phyloP scores from a whole-genome alignment of 2,113 vertebrate genomes.

The Strix uralensis region DNA sequence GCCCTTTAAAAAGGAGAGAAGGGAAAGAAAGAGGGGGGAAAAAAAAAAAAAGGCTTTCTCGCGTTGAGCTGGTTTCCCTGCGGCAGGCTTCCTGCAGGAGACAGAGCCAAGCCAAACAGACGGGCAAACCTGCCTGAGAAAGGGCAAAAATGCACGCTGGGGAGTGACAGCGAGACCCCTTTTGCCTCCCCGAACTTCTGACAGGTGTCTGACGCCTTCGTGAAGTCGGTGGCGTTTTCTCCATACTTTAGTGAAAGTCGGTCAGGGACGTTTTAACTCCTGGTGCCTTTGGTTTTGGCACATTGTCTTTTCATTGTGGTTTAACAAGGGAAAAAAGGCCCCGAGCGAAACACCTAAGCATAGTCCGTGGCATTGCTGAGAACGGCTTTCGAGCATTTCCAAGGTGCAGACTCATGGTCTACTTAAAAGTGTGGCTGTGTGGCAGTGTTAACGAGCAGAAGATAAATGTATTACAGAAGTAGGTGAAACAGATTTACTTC shows the following conservation, averaged over 20 bases:
- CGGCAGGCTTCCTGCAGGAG: slow-evolving; percentile 16
- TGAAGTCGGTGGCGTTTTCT: rapidly evolving
- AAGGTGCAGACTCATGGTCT: neutral
- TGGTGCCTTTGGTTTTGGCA: neutral
- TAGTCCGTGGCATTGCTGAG: neutral
- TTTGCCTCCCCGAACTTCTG: neutral
- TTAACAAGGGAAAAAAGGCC: slow-evolving; percentile 3
- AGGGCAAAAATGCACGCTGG: neutral
- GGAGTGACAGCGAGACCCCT: neutral
- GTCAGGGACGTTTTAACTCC: neutral
- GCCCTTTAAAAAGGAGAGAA: neutral
- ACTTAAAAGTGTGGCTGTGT: neutral
- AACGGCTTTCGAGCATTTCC: neutral
- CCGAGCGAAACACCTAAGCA: neutral
- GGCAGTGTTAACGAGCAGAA: neutral
- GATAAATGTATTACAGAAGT: neutral
- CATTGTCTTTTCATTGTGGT: slow-evolving; percentile 25
- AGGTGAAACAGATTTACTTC: neutral
- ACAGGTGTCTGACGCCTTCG: neutral
- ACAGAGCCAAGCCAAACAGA: slow-evolving; percentile 2
- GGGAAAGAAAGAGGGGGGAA: neutral
- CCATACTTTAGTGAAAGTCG: neutral
- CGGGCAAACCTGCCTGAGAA: neutral
- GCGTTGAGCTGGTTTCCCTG: slow-evolving; percentile 19
- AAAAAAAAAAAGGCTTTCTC: neutral